Evolutionary conservation across 2,113 vertebrate genomes (phyloP).

Genomic region (Melanotaenia duboulayi): DNA sequence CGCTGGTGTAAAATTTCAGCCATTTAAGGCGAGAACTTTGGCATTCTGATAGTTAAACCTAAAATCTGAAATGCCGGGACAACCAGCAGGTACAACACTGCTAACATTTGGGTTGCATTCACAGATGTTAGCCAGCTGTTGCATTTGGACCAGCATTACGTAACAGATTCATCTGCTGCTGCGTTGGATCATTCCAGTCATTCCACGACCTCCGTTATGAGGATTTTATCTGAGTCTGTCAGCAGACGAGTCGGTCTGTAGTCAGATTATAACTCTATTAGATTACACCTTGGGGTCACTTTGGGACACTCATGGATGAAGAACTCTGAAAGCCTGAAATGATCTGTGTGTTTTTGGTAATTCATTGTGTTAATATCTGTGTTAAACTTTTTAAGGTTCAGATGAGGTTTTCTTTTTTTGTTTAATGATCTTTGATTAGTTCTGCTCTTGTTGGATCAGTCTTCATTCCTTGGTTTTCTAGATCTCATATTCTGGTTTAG

Average conservation of each 20-base stretch:
- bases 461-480: background rate
- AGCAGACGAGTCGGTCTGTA: constrained; percentile 16
- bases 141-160: constrained; percentile 36
- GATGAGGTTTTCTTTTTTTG: background rate
- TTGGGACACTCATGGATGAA: background rate
- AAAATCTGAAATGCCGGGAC: background rate
- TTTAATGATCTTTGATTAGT: background rate
- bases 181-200: constrained; percentile 40
- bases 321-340: background rate
- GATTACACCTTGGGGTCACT: constrained; percentile 39
- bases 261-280: constrained; percentile 19
- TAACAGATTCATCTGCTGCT: constrained; percentile 30
- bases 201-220: constrained; percentile 45
- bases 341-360: background rate
- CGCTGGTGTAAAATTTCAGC: constrained; percentile 49
- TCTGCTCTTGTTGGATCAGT: too few relatives aligned
- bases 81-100: constrained; percentile 20
- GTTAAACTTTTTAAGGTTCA: background rate
- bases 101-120: constrained; percentile 3
- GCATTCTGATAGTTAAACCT: constrained; percentile 23
- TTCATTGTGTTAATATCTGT: background rate
- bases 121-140: constrained; percentile 58
- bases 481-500: too few relatives aligned
- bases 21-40: constrained; percentile 1
- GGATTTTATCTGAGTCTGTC: constrained; percentile 46